phyloP scores from a whole-genome alignment of 2,113 vertebrate species.

The Solea senegalensis region DNA sequence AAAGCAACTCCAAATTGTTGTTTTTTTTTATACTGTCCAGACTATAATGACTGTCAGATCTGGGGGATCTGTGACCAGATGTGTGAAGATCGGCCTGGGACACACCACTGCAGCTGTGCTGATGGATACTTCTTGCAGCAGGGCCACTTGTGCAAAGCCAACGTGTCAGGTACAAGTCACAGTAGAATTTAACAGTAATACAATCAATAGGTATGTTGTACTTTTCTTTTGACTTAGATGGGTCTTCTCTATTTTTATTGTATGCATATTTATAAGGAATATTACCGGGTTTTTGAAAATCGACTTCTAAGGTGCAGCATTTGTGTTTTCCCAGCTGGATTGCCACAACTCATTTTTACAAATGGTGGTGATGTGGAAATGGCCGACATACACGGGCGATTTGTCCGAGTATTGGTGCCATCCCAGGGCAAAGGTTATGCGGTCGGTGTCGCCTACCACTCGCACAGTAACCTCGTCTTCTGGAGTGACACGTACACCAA shows the following conservation, averaged over 20 bases:
- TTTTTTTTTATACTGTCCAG: slow-evolving; percentile 41
- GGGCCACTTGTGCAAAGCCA: slow-evolving; percentile 77
- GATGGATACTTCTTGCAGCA: slow-evolving; percentile 77
- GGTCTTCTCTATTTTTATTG: not conserved
- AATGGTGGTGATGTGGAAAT: slow-evolving; percentile 78
- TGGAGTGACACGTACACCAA: slow-evolving; percentile 78
- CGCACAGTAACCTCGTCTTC: slow-evolving; percentile 66
- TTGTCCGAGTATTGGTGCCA: slow-evolving; percentile 68
- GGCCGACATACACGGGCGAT: slow-evolving; percentile 77
- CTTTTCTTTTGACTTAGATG: not conserved
- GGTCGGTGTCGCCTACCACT: slow-evolving; percentile 73
- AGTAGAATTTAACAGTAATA: not conserved
- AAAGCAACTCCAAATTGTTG: not conserved
- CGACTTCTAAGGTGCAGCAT: not conserved
- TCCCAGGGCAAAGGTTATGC: slow-evolving; percentile 72
- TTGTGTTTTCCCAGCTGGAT: slow-evolving; percentile 58
- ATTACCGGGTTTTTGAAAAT: too few relatives aligned
- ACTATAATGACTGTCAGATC: slow-evolving; percentile 81
- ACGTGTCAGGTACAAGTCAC: slow-evolving; percentile 69
- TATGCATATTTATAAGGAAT: too few relatives aligned
- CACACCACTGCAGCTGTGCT: slow-evolving; percentile 78
- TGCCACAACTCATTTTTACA: slow-evolving; percentile 81
- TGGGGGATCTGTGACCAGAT: slow-evolving; percentile 84
- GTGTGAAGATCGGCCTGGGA: slow-evolving; percentile 78
- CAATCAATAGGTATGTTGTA: too few relatives aligned